Conservation (phyloP, 1,140 invertebrate species). For the Drosophila melanica region DNA sequence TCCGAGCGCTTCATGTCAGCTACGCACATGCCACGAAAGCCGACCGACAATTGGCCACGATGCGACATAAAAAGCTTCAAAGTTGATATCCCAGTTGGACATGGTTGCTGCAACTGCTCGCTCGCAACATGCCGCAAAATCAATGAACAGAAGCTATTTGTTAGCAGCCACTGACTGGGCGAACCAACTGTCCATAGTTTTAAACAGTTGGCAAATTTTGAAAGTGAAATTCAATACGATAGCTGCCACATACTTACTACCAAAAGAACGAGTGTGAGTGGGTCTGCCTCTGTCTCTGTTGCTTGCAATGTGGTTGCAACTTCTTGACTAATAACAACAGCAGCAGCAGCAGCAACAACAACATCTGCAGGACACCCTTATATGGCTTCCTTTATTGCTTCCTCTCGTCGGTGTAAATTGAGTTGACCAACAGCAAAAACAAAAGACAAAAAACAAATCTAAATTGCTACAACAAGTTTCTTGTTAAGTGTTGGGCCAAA, state of each 20-base stretch:
- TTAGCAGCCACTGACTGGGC: slow-evolving; percentile 4
- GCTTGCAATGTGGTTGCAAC: slow-evolving; percentile 35
- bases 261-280: slow-evolving; percentile 1
- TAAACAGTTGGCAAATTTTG: slow-evolving; percentile 54
- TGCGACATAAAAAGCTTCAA: slow-evolving; percentile 48
- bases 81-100: slow-evolving; percentile 23
- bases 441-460: slow-evolving; percentile 28
- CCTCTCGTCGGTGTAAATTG: slow-evolving; percentile 31
- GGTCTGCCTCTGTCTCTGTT: background rate
- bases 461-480: slow-evolving; percentile 20
- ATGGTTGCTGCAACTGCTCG: slow-evolving; percentile 11
- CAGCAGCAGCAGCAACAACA: no score
- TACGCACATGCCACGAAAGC: slow-evolving; percentile 48
- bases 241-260: slow-evolving; percentile 24
- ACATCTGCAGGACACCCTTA: slow-evolving; percentile 7
- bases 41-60: slow-evolving; percentile 46
- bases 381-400: slow-evolving; percentile 49
- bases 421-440: slow-evolving; percentile 25
- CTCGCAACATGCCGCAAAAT: slow-evolving; percentile 60
- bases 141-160: slow-evolving; percentile 53
- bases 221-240: slow-evolving; percentile 55
- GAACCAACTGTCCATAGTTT: slow-evolving; percentile 38
- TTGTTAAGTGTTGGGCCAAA: no score
- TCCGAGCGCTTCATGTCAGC: slow-evolving; percentile 11
- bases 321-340: slow-evolving; percentile 3